Conservation (phyloP, 1,140 invertebrate species). For the Platyscapa corneri region DNA sequence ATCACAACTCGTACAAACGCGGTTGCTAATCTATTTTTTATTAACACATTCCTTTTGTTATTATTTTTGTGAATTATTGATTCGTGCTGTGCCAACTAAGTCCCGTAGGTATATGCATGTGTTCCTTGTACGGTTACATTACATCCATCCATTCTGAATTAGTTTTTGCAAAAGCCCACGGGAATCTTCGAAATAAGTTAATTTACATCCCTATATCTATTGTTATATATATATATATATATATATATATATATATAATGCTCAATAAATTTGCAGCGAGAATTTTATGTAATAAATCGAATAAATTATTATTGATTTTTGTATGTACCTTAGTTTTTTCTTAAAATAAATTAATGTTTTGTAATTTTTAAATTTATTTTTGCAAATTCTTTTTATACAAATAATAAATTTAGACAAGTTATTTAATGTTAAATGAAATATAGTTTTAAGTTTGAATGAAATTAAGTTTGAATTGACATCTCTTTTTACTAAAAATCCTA, state of each 20-base stretch:
- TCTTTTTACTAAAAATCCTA: too few relatives aligned
- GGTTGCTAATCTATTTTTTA: conserved; percentile 40
- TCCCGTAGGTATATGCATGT: conserved; percentile 4
- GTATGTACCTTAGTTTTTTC: not conserved
- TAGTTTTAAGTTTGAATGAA: too few relatives aligned
- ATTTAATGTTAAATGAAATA: too few relatives aligned
- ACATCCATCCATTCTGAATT: conserved; percentile 19
- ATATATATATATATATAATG: not conserved
- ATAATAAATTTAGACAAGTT: too few relatives aligned
- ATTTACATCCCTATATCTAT: conserved; percentile 37
- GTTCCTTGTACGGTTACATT: conserved; percentile 18
- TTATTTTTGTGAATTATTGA: not conserved
- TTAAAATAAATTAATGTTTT: too few relatives aligned
- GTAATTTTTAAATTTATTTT: too few relatives aligned
- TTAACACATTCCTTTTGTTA: conserved; percentile 50
- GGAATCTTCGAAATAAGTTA: conserved; percentile 50
- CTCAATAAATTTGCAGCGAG: not conserved
- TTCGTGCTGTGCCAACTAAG: not conserved
- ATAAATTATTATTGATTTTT: not conserved
- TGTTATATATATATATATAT: not conserved
- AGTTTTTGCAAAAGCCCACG: conserved; percentile 48
- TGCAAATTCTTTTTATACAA: too few relatives aligned
- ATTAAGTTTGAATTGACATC: too few relatives aligned
- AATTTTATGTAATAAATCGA: not conserved
- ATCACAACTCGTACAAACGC: too few relatives aligned